These are phyloP conservation scores for Seriola quinqueradiata DNA, from an alignment of 2,113 vertebrate genomes.

Conservation along the genomic window DNA sequence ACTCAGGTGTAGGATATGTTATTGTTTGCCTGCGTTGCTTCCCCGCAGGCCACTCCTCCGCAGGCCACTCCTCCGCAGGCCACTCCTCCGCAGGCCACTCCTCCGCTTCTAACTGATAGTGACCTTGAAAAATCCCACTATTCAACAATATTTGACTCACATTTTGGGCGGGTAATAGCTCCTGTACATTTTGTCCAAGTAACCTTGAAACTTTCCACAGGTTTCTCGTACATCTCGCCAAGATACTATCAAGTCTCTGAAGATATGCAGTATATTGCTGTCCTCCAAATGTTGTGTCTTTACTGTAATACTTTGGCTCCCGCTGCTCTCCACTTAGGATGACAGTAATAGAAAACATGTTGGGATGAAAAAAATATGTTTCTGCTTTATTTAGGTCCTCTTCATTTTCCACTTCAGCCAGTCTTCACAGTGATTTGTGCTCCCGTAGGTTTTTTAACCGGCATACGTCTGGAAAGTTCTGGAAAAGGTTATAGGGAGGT, in stretches of 20 bases:
- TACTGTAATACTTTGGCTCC: conserved; percentile 47
- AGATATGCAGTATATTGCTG: conserved; percentile 30
- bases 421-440: conserved; percentile 58
- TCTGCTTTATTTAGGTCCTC: conserved; percentile 44
- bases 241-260: conserved; percentile 39
- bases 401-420: conserved; percentile 63
- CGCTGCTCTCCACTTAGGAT: conserved; percentile 40
- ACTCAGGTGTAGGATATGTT: conserved; percentile 42
- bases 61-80: too few species aligned
- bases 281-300: conserved; percentile 46
- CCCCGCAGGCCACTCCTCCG: not conserved
- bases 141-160: conserved; percentile 20
- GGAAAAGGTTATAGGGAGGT: conserved; percentile 42
- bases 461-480: conserved; percentile 61
- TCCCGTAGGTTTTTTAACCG: conserved; percentile 48
- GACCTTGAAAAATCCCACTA: conserved; percentile 1
- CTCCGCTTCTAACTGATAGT: conserved; percentile 1
- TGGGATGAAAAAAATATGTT: conserved; percentile 22
- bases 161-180: conserved; percentile 8
- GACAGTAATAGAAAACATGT: conserved; percentile 56
- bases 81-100: conserved; percentile 3
- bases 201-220: conserved; percentile 42
- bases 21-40: conserved; percentile 17
- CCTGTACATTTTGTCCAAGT: conserved; percentile 24
- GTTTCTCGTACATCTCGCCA: conserved; percentile 30